These are phyloP conservation scores for Rousettus leschenaultii DNA, from an alignment of 2,113 vertebrate genomes.

Conservation along the genomic window DNA sequence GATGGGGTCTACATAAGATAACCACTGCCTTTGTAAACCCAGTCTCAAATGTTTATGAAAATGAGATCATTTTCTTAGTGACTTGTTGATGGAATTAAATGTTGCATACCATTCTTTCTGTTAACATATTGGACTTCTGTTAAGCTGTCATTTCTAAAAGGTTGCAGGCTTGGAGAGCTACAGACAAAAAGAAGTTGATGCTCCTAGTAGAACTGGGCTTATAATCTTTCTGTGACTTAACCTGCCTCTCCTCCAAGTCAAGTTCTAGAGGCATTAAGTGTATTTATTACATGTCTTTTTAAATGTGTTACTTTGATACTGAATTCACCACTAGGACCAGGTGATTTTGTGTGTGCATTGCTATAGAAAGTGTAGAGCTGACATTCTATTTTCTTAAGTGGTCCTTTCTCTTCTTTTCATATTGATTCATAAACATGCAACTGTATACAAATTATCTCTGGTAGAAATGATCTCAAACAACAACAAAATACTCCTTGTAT, in stretches of 20 bases:
- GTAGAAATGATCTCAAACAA: neutral
- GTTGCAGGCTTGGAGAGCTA: neutral
- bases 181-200: neutral
- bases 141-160: conserved; percentile 7
- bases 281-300: neutral
- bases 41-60: neutral
- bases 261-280: neutral
- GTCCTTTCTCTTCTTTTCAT: neutral
- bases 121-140: neutral
- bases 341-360: neutral
- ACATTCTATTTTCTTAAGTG: conserved; percentile 1
- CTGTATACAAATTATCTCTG: conserved; percentile 27
- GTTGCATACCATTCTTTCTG: neutral
- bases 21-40: neutral
- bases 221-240: neutral
- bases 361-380: neutral
- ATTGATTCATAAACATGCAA: neutral
- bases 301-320: neutral
- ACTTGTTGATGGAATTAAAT: neutral
- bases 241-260: neutral
- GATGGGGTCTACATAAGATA: neutral
- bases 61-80: neutral
- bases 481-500: neutral
- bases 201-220: neutral
- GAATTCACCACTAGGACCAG: neutral